phyloP scores from a whole-genome alignment of 2,797 vertebrate genomes.

The Spinibarbus caldwelli region DNA sequence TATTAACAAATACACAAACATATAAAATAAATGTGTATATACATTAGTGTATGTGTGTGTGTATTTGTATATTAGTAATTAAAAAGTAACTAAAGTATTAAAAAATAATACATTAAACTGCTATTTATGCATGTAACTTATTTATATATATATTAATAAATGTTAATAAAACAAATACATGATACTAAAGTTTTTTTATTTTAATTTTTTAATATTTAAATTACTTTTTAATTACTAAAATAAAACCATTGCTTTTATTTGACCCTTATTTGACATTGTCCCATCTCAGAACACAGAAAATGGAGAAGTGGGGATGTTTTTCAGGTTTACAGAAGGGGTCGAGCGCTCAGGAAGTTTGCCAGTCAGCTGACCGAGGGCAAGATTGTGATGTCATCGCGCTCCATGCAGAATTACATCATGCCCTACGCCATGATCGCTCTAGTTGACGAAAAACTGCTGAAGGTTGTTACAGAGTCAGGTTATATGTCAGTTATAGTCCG shows the following conservation, averaged over 20 bases:
- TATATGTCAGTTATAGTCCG: not conserved
- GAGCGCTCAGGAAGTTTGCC: conserved; percentile 90
- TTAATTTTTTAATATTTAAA: too few relatives aligned
- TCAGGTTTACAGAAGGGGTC: conserved; percentile 88
- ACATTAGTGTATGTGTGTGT: too few relatives aligned
- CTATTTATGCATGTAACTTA: too few relatives aligned
- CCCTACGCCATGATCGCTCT: conserved; percentile 91
- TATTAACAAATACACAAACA: too few relatives aligned
- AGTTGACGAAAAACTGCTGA: conserved; percentile 91
- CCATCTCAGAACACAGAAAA: not conserved
- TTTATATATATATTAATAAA: too few relatives aligned
- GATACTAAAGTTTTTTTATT: too few relatives aligned
- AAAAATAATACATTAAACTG: too few relatives aligned
- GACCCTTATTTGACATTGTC: not conserved
- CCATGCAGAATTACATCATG: conserved; percentile 96
- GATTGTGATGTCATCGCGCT: conserved; percentile 83
- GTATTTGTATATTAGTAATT: too few relatives aligned
- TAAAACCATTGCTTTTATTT: too few relatives aligned
- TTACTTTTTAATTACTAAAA: not conserved
- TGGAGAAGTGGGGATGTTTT: not conserved
- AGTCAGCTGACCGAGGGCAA: conserved; percentile 89
- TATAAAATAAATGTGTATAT: too few relatives aligned
- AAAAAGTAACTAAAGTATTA: too few relatives aligned
- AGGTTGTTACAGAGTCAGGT: conserved; percentile 76
- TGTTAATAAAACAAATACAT: too few relatives aligned